Percentiles rank a stretch among this genome's conserved stretches.
These are phyloP conservation scores for Leptinotarsa lineolata DNA, from an alignment of 1,140 invertebrate species.

Conservation along the genomic window DNA sequence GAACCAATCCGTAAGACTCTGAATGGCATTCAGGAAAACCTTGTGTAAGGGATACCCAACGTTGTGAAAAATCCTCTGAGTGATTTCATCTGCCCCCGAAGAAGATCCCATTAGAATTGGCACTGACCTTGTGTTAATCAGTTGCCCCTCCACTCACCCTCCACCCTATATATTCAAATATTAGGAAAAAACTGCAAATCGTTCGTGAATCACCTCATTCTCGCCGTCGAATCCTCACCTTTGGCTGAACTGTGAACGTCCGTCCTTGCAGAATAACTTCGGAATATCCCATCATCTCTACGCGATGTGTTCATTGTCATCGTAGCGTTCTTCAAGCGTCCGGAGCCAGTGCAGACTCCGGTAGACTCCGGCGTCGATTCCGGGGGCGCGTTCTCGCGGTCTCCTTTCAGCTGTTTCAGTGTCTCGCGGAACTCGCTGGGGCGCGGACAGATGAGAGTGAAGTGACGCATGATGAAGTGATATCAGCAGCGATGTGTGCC, in stretches of 20 bases:
- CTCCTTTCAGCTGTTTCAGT: background rate
- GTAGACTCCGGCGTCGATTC: background rate
- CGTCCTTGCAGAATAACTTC: background rate
- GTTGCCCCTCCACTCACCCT: too few relatives aligned
- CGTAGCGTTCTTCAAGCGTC: background rate
- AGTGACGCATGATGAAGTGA: constrained; percentile 15
- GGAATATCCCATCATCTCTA: background rate
- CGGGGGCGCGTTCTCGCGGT: background rate
- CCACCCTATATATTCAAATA: too few relatives aligned
- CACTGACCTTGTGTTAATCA: too few relatives aligned
- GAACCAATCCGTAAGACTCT: too few relatives aligned
- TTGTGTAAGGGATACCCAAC: too few relatives aligned
- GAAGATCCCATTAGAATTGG: too few relatives aligned
- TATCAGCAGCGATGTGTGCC: constrained; percentile 16
- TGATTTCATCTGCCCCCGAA: too few relatives aligned
- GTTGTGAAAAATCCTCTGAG: too few relatives aligned
- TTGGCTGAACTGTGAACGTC: background rate
- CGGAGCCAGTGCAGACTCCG: background rate
- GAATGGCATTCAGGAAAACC: too few relatives aligned
- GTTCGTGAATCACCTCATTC: background rate
- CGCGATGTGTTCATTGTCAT: background rate
- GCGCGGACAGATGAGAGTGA: constrained; percentile 13
- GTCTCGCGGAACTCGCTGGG: background rate
- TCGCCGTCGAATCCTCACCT: background rate
- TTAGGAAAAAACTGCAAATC: too few relatives aligned